Conservation (phyloP, 2,888 invertebrate species). For the Leuctra nigra region DNA sequence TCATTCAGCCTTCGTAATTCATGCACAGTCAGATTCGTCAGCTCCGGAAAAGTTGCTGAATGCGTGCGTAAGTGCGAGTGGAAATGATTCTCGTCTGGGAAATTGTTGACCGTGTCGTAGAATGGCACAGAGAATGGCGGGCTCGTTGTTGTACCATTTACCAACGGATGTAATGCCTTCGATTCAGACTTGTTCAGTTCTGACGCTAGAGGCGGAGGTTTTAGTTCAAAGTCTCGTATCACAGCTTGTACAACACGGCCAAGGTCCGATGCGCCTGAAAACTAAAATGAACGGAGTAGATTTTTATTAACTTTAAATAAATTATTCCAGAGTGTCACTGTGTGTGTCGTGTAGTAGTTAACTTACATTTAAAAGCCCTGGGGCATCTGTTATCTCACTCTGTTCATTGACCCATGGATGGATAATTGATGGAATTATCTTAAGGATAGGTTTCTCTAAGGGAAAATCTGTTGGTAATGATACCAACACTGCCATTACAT, state of each 20-base stretch:
- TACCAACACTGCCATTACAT: constrained; percentile 59
- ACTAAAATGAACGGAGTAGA: no score
- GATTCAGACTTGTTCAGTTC: constrained; percentile 2
- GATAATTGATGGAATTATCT: constrained; percentile 56
- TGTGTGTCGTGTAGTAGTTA: no score
- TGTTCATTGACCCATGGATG: constrained; percentile 67
- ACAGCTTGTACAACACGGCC: constrained; percentile 75
- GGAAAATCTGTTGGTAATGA: constrained; percentile 65
- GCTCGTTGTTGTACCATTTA: neutral
- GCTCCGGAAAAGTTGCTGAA: constrained; percentile 42
- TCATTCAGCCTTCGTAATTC: constrained; percentile 64
- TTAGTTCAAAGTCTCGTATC: constrained; percentile 68
- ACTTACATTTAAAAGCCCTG: constrained; percentile 64
- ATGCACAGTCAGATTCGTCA: constrained; percentile 48
- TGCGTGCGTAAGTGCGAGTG: neutral
- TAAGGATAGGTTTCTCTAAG: constrained; percentile 62
- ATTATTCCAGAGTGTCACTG: no score
- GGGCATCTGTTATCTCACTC: constrained; percentile 62
- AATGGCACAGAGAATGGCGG: neutral
- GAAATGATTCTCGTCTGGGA: neutral
- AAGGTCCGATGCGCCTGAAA: constrained; percentile 69
- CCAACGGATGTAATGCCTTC: neutral
- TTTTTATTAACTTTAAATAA: no score
- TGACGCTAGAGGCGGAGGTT: constrained; percentile 42
- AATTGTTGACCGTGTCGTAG: neutral